Evolutionary conservation across 2,888 invertebrate species (phyloP).

Genomic region (Augochlorella aurata): DNA sequence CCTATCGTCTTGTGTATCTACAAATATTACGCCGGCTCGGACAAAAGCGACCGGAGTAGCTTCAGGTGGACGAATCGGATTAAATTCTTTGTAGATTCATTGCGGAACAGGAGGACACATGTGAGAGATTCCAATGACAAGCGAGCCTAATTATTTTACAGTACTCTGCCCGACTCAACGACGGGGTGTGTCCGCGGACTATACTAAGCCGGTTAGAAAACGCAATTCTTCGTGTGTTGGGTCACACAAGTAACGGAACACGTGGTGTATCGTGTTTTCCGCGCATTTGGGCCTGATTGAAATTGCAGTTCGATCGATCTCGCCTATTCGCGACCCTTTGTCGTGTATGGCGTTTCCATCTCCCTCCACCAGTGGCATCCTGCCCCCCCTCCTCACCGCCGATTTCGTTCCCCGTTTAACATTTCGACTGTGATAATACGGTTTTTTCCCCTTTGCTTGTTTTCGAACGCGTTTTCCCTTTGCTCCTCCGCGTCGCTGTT

Average conservation of each 20-base stretch:
- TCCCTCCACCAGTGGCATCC: too few species aligned
- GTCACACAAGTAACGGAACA: conserved; percentile 1
- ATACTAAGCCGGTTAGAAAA: conserved; percentile 30
- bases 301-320: conserved; percentile 56
- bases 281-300: conserved; percentile 44
- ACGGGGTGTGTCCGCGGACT: neutral
- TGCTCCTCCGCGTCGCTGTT: neutral
- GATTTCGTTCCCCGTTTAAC: conserved; percentile 37
- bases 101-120: neutral
- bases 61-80: conserved; percentile 3
- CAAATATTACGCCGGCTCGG: neutral
- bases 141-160: conserved; percentile 24
- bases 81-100: conserved; percentile 24
- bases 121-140: conserved; percentile 10
- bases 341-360: conserved; percentile 34
- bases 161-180: neutral
- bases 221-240: conserved; percentile 28
- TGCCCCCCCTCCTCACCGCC: conserved; percentile 15
- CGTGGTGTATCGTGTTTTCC: conserved; percentile 25
- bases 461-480: neutral
- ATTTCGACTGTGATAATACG: conserved; percentile 60
- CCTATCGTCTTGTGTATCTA: neutral
- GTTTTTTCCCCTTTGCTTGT: conserved; percentile 39
- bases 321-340: conserved; percentile 51
- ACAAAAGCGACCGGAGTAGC: neutral